Base-by-base conservation (phyloP, 2,888 invertebrate species). In the Himalopsyche japonica region DNA sequence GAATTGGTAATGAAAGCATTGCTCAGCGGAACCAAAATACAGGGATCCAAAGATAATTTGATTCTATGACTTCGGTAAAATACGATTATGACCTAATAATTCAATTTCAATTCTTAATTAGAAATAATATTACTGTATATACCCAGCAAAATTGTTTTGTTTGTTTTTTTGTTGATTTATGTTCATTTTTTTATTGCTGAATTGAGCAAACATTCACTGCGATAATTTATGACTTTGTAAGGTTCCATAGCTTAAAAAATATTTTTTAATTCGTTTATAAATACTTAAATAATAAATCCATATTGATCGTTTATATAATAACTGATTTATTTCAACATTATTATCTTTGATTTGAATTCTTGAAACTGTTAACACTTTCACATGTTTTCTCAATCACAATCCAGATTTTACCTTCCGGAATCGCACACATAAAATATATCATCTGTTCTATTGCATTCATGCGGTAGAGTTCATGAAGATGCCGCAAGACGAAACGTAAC, bases 61-160 rank as follows among this genome's bases (percentile, higher is more conserved):
- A 86, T 86, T 86, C 81, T 86, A 83, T 83, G 81, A 83, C 86
- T 81, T 81, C 81, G 79, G 48, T 86, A 82, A 86, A 85, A 81
- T 86, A 86, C 43, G 85, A 85, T 84, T 81, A 86, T 86, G 83
- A 86, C 80, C 82, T 78, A 85, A 86, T 86, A 86, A 86, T 85
- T 86, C 86, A 86, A 86, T 86, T 85, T 82, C 64, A 82, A 80
- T 85, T 86, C 86, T 85, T 86, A 86, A 86, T 86, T 86, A 83
- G 85, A 86, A 86, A 85, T 85, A 76, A 83, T 47, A 86, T 48
- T 48, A n/a, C 47, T 70, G 76, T 76, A 77, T 37, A 76, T 24
- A 32, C 18, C n/a, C 49, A 49, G 18, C 48, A 48, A 76, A 49
- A 49, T 57, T 57, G 57, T 57, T 57, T 57, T 57, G 57, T 7